These are phyloP conservation scores for Heliopora coerulea DNA, from an alignment of 92 coral and sea anemone genomes.

Conservation along the genomic window DNA sequence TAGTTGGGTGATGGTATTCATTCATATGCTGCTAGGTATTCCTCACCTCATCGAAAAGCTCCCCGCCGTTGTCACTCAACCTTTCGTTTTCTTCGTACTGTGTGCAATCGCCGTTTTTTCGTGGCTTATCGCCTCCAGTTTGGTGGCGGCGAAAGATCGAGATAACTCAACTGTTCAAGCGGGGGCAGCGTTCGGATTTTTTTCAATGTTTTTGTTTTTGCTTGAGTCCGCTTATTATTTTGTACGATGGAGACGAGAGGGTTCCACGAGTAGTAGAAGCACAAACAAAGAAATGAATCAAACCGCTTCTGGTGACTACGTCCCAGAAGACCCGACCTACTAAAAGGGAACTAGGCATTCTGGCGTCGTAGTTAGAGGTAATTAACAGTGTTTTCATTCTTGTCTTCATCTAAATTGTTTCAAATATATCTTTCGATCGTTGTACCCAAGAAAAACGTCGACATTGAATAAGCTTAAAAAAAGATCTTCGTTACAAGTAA, in stretches of 20 bases:
- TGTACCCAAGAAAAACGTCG: too few relatives aligned
- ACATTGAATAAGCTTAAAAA: too few relatives aligned
- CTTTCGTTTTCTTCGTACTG: constrained; percentile 53
- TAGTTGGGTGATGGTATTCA: constrained; percentile 71
- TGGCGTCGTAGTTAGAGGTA: too few relatives aligned
- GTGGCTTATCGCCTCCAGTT: constrained; percentile 65
- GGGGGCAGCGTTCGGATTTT: constrained; percentile 77
- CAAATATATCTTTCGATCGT: too few relatives aligned
- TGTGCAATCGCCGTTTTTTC: constrained; percentile 60
- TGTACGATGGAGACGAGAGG: constrained; percentile 60
- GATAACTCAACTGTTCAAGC: background rate
- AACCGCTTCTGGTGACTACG: constrained; percentile 10
- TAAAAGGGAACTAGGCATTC: too few relatives aligned
- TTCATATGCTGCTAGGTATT: constrained; percentile 75
- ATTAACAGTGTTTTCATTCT: too few relatives aligned
- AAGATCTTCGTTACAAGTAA: too few relatives aligned
- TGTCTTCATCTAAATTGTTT: too few relatives aligned
- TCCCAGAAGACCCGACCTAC: constrained; percentile 10
- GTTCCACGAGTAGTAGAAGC: background rate
- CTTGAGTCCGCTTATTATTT: constrained; percentile 59
- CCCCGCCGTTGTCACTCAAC: constrained; percentile 71
- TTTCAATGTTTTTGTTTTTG: constrained; percentile 65
- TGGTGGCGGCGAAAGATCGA: constrained; percentile 41
- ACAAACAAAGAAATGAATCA: constrained; percentile 18
- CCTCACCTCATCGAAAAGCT: constrained; percentile 82